A percentile compares a stretch with the other conserved stretches of the same genome.
phyloP scores from a whole-genome alignment of 2,888 invertebrate species.

The Reticulitermes lucifugus region DNA sequence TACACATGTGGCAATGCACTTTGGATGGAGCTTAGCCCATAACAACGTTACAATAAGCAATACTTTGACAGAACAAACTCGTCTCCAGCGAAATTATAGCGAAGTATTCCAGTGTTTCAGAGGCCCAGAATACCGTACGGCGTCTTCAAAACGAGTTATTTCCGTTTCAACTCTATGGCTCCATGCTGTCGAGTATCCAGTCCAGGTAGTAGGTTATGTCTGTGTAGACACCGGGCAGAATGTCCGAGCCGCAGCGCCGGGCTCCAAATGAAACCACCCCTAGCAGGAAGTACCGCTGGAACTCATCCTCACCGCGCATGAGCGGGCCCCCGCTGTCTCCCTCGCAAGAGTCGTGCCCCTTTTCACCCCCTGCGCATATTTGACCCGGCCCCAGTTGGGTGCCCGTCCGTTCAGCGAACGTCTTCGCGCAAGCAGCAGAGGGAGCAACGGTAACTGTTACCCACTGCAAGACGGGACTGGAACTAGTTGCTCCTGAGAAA shows the following conservation, averaged over 20 bases:
- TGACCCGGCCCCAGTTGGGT: slow-evolving; percentile 50
- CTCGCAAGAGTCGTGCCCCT: slow-evolving; percentile 59
- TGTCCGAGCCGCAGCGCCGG: slow-evolving; percentile 67
- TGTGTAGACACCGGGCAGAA: slow-evolving; percentile 79
- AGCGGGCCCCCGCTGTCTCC: slow-evolving; percentile 57
- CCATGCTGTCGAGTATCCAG: slow-evolving; percentile 69
- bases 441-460: slow-evolving; percentile 62
- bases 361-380: slow-evolving; percentile 66
- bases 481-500: slow-evolving; percentile 52
- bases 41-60: too few species aligned
- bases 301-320: slow-evolving; percentile 48
- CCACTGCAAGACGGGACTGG: slow-evolving; percentile 62
- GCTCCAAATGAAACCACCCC: slow-evolving; percentile 76
- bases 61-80: too few species aligned
- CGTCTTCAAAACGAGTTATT: too few species aligned
- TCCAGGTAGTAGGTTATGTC: slow-evolving; percentile 71
- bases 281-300: slow-evolving; percentile 65
- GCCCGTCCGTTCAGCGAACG: slow-evolving; percentile 46
- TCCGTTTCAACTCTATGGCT: neutral
- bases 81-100: too few species aligned
- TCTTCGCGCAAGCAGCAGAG: slow-evolving; percentile 60
- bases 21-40: too few species aligned
- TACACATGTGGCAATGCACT: too few species aligned
- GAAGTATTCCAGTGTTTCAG: too few species aligned
- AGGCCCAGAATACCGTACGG: too few species aligned